Conservation (phyloP, 2,113 vertebrate species). For the Pipra filicauda region DNA sequence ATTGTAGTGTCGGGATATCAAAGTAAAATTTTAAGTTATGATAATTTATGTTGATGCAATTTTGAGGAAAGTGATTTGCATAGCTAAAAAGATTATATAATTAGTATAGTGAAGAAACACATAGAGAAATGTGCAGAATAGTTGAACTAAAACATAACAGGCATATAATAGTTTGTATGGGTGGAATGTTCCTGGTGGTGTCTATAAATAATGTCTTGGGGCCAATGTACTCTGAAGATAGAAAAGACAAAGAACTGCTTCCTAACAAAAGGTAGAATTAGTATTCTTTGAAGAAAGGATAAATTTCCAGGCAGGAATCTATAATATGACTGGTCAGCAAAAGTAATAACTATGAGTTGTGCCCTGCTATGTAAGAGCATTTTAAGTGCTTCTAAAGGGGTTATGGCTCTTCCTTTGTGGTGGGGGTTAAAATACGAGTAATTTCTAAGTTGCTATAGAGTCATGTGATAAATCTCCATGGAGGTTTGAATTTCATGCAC, state of each 20-base stretch:
- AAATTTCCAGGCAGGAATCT: background rate
- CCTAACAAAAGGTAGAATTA: background rate
- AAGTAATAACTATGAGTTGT: background rate
- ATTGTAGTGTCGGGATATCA: background rate
- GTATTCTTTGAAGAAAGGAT: background rate
- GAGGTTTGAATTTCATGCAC: background rate
- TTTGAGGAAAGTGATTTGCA: background rate
- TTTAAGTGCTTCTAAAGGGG: background rate
- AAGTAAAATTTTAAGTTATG: background rate
- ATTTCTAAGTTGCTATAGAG: background rate
- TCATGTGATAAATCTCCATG: accelerated
- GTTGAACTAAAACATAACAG: background rate
- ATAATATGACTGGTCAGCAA: background rate
- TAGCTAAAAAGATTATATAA: background rate
- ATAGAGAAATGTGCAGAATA: background rate
- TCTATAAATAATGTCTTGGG: background rate
- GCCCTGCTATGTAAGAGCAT: background rate
- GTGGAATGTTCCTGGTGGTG: background rate
- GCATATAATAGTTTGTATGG: background rate
- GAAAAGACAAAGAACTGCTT: background rate
- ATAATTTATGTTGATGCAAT: background rate
- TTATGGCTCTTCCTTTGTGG: background rate
- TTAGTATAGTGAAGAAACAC: background rate
- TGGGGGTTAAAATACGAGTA: background rate
- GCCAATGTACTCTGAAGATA: background rate